Evolutionary conservation across 2,888 invertebrate genomes (phyloP), one percentile per base, ranked within the genome.

Genomic region (Eupelmus urozonus): DNA sequence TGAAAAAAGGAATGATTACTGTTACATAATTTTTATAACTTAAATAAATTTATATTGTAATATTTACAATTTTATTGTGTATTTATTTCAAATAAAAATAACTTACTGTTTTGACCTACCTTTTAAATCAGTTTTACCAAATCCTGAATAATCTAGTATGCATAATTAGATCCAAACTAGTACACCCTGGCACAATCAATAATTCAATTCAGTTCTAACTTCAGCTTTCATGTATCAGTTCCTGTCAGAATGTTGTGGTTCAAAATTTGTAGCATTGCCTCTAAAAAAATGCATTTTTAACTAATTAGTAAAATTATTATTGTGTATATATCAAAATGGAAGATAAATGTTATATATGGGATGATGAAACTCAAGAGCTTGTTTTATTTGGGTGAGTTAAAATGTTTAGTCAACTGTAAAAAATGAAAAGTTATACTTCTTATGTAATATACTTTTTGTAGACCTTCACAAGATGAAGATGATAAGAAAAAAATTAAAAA

Each of bases 301-400:
- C 45, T 55, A 45, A 51, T 49, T 42, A 45, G n/a, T 65, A 45
- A 20, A 16, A 59, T 70, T 16, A 42, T 65, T 53, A n/a, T n/a
- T n/a, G n/a, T n/a, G n/a, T n/a, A n/a, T n/a, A 49, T 3, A 49
- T 62, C 7, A 0, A 55, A 76, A 86, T 86, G 86, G 82, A 80
- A 57, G 83, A 85, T 13, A 84, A 81, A 66, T 77, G 80, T 72
- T 88, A 86, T 77, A 78, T 81, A 11, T 88, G 88, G 88, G 86
- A 88, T 72, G 86, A 88, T 40, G 74, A 81, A 72, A 71, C 71
- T 11, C 83, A 86, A 55, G 82, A 79, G 45, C 75, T 88, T 34
- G 69, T 80, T 13, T 70, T 85, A 65, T 63, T 83, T 25, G 82
- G 85, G 88, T 88, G 84, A 80, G 79, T 72, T 55, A 53, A 60